Conservation (phyloP, 2,113 vertebrate species). For the Neolamprologus fasciatus region DNA sequence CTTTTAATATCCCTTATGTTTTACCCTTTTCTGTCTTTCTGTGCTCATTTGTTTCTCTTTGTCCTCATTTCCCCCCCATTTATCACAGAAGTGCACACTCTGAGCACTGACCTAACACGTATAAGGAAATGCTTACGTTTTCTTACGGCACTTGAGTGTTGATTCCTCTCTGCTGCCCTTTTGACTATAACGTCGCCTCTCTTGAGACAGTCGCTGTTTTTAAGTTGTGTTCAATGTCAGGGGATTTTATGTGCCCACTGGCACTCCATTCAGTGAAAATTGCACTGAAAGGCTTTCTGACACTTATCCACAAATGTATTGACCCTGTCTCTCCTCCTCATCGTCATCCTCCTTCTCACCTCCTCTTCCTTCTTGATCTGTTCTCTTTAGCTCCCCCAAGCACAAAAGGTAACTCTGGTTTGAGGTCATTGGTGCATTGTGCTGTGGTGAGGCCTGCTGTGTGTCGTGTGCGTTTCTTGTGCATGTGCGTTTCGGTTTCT, state of each 20-base stretch:
- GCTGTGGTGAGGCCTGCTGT: conserved; percentile 40
- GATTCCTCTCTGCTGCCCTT: background rate
- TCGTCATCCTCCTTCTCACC: conserved; percentile 55
- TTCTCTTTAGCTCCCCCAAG: conserved; percentile 91
- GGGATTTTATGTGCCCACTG: background rate
- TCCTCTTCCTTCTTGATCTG: conserved; percentile 54
- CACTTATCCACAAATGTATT: conserved; percentile 29
- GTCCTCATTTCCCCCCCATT: conserved; percentile 11
- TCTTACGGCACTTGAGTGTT: background rate
- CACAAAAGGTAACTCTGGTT: conserved; percentile 87
- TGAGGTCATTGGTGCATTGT: conserved; percentile 61
- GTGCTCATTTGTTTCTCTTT: background rate
- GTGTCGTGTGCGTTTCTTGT: conserved; percentile 44
- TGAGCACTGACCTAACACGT: background rate
- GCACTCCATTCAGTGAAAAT: background rate
- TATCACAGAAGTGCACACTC: background rate
- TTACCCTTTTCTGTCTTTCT: background rate
- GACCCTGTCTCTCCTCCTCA: conserved; percentile 44
- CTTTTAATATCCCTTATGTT: background rate
- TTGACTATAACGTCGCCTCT: background rate
- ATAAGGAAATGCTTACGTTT: background rate
- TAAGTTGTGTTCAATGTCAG: conserved; percentile 10
- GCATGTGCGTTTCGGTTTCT: conserved; percentile 32
- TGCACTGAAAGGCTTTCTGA: conserved; percentile 16
- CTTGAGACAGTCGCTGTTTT: conserved; percentile 10